These are phyloP conservation scores for Aix galericulata DNA, from an alignment of 2,113 vertebrate species.

Conservation along the genomic window DNA sequence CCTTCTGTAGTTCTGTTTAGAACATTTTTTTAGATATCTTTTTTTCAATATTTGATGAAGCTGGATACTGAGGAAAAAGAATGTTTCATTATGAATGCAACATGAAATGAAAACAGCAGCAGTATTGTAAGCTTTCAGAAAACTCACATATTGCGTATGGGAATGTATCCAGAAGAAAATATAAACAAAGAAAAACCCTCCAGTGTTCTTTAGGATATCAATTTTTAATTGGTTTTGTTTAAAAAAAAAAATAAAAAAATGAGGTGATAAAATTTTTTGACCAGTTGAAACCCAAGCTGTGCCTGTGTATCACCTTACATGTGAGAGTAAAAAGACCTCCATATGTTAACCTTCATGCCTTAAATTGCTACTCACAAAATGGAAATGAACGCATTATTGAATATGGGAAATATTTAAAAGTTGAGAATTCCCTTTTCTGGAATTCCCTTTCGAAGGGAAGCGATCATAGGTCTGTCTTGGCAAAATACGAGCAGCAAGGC, in stretches of 20 bases:
- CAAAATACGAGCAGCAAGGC: background rate
- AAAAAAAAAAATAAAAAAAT: no score
- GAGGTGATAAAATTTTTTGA: background rate
- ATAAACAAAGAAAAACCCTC: background rate
- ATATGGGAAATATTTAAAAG: background rate
- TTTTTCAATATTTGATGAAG: background rate
- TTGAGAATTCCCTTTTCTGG: background rate
- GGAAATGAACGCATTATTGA: background rate
- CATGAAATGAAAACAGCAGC: background rate
- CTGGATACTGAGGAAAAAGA: background rate
- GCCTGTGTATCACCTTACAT: background rate
- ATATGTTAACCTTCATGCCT: background rate
- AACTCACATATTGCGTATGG: accelerated
- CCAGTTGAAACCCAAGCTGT: background rate
- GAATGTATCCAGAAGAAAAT: background rate
- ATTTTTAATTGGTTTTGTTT: no score
- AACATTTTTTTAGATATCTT: background rate
- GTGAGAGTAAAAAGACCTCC: background rate
- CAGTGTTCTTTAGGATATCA: background rate
- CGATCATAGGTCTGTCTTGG: background rate
- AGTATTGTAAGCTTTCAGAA: background rate
- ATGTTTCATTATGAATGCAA: background rate
- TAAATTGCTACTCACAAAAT: background rate
- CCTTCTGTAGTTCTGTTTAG: background rate
- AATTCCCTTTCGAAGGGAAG: background rate